Conservation (phyloP, 2,888 invertebrate genomes). For the Drosophila merina region DNA sequence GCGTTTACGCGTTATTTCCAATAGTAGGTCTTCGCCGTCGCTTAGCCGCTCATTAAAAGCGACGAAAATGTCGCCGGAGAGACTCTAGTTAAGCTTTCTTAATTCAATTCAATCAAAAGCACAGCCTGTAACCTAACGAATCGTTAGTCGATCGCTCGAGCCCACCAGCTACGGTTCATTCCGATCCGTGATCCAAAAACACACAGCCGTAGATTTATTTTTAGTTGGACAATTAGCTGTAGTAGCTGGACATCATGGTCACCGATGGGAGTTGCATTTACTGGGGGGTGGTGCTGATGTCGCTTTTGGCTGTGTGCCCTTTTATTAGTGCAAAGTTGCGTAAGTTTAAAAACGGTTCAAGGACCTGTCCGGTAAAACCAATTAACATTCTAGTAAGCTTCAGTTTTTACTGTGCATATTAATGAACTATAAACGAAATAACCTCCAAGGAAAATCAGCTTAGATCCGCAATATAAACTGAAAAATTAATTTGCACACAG, state of each 20-base stretch:
- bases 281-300: conserved; percentile 7
- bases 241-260: conserved; percentile 43
- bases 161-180: conserved; percentile 62
- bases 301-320: conserved; percentile 52
- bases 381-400: no score
- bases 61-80: conserved; percentile 30
- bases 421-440: conserved; percentile 26
- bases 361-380: not conserved
- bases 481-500: conserved; percentile 23
- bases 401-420: conserved; percentile 44
- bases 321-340: conserved; percentile 60
- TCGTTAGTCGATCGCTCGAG: conserved; percentile 67
- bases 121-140: conserved; percentile 46
- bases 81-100: conserved; percentile 56
- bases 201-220: conserved; percentile 29
- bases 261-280: conserved; percentile 15
- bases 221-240: conserved; percentile 37
- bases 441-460: not conserved
- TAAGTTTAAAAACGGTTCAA: conserved; percentile 44
- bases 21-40: conserved; percentile 35
- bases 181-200: not conserved
- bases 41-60: conserved; percentile 18
- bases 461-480: not conserved
- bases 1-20: conserved; percentile 32
- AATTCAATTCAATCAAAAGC: conserved; percentile 78